Evolutionary conservation across 1,140 invertebrate genomes (phyloP), one percentile per base, ranked within the genome.

Genomic region (Octopus bimaculoides): DNA sequence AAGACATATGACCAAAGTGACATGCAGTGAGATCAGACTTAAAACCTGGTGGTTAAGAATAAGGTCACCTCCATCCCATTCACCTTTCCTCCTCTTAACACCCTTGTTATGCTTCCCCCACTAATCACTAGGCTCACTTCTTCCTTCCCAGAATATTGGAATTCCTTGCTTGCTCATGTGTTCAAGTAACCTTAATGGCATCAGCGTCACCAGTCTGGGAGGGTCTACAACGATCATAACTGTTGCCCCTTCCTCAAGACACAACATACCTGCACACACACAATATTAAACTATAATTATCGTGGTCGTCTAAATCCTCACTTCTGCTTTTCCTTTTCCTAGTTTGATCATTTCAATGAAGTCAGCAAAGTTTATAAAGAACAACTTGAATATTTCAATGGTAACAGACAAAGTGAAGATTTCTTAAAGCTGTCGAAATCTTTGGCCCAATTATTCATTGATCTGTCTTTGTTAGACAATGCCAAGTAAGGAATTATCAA

Each of bases 301-400:
- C 26, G 3, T 41, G 26, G 26, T 41, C 3, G 26, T 41, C 26
- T 41, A 41, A 41, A 41, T 41, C 26, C 9, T 61, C 26, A 6
- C 66, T 71, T 71, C 17, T 14, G 4, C 4, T 14, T 71, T 17
- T 71, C 17, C 1, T n/a, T 71, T 71, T 79, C 61, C 20, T n/a
- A 86, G 85, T 77, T 86, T 14, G 85, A 84, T 53, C 84, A 82
- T 52, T 85, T 82, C 77, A 83, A 69, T 14, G 54, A 78, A 79
- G 80, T 79, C 52, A 80, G 82, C 54, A 78, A 80, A 5, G 84
- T 81, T 4, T 86, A 86, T 56, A 26, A 81, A 20, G 69, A 80
- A 17, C 79, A 83, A 71, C 73, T 86, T 41, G 74, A 54, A 17
- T 66, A 8, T 78, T 79, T 54, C 74, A 78, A 78, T 69, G 78